A percentile compares a stretch with the other conserved stretches of the same genome.
Conservation (phyloP, 2,797 vertebrate species). For the Periophthalmus magnuspinnatus region DNA sequence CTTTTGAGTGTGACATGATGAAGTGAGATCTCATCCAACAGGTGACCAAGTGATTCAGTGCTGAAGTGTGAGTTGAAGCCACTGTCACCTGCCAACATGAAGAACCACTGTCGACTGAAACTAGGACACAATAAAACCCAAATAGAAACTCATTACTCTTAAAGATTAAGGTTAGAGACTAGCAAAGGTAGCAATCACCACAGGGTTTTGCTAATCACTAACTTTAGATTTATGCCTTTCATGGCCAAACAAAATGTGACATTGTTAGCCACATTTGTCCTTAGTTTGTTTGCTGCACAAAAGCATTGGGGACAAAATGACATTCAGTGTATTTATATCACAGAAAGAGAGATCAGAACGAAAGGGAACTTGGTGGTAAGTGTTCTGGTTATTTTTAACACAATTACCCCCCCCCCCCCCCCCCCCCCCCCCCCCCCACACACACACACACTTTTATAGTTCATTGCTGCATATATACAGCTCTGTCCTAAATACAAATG, state of each 20-base stretch:
- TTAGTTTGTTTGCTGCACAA: not conserved
- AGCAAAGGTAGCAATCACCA: not conserved
- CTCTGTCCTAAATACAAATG: not conserved
- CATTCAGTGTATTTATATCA: slow-evolving; percentile 27
- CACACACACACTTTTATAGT: not conserved
- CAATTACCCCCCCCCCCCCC: too few relatives aligned
- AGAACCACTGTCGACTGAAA: slow-evolving; percentile 27
- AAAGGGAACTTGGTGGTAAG: slow-evolving; percentile 29
- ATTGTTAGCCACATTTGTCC: not conserved
- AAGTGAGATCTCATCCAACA: slow-evolving; percentile 23
- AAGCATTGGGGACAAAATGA: slow-evolving; percentile 26
- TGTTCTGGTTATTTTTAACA: slow-evolving; percentile 23
- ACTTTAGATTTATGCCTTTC: not conserved
- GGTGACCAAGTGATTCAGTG: slow-evolving; percentile 28
- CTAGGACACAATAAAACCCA: slow-evolving; percentile 6
- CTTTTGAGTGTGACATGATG: slow-evolving; percentile 9
- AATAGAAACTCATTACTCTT: not conserved
- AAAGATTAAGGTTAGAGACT: not conserved
- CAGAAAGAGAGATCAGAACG: slow-evolving; percentile 12
- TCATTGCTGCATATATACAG: not conserved
- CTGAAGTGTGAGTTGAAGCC: slow-evolving; percentile 19
- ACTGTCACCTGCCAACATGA: slow-evolving; percentile 25
- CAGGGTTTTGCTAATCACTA: not conserved
- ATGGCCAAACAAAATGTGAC: not conserved
- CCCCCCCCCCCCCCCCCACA: too few relatives aligned